Evolutionary conservation across 2,113 vertebrate species (phyloP), one percentile per base, ranked within the genome.

Genomic region (Eulacestoma nigropectus): DNA sequence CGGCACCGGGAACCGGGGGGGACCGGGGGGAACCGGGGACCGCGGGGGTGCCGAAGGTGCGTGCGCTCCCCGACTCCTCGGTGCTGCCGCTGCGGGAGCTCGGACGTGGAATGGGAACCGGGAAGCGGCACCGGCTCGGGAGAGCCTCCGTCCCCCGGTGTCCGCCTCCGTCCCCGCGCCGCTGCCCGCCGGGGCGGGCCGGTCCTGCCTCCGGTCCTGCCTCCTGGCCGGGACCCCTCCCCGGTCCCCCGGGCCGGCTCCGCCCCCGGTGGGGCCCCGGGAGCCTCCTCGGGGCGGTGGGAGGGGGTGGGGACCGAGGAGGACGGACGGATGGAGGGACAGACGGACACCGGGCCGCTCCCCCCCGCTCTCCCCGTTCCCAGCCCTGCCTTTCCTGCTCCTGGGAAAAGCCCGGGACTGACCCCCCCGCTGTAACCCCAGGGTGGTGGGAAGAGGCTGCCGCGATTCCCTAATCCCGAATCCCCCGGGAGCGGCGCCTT

Each of bases 401-500:
- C 60, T 4, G 83, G 84, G 57, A 73, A 67, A 52, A 6, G 3
- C 33, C 42, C 19, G 75, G 86, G 32, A 65, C 4, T 19, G 8
- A 2, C 27, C 8, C 26, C 11, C 49, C 10, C 32, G 10, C 5
- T 5, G 78, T 5, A 9, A 5, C 5, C 53, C 10, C 53, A 6
- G 60, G 17, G 6, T 0, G 20, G 7, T 5, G 68, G 19, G 68
- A 42, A 39, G 64, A 17, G 53, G 42, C 13, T 21, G 3, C 39
- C 1, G 11, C 7, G 1, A 7, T 12, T 21, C n/a, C 63, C 63
- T 2, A 0, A 17, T 42, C 70, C 80, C 13, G 14, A 20, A 12
- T 29, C 21, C 49, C 7, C 5, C 2, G 5, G 69, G 25, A 46
- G 19, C 5, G 41, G 21, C 10, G 0, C 4, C 0, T 42, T 50